These are phyloP conservation scores for Myopa tessellatipennis DNA, from an alignment of 2,888 invertebrate genomes.

Conservation along the genomic window DNA sequence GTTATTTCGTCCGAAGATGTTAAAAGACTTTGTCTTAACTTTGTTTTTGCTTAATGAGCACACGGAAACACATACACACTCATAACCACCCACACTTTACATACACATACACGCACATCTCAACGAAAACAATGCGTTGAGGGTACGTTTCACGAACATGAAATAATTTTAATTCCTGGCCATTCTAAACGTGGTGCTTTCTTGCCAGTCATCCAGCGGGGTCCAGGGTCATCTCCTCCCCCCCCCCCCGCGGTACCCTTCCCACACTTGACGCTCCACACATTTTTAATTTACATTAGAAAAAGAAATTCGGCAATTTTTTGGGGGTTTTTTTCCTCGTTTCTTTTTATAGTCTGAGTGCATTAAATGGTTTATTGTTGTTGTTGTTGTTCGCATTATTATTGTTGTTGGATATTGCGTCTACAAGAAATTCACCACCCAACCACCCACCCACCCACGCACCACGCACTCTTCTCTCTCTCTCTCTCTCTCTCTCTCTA, in stretches of 20 bases:
- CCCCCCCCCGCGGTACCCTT: background rate
- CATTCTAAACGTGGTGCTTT: conserved; percentile 38
- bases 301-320: conserved; percentile 23
- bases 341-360: conserved; percentile 13
- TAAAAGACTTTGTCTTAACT: conserved; percentile 57
- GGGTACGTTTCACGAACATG: conserved; percentile 48
- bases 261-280: conserved; percentile 40
- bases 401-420: background rate
- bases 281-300: conserved; percentile 37
- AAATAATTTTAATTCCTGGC: conserved; percentile 59
- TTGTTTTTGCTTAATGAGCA: conserved; percentile 64
- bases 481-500: background rate
- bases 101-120: conserved; percentile 39
- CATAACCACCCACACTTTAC: conserved; percentile 33
- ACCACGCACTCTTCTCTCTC: background rate
- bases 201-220: background rate
- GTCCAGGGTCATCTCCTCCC: conserved; percentile 10
- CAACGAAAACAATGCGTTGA: conserved; percentile 43
- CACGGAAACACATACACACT: background rate
- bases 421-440: background rate
- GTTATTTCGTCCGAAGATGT: conserved; percentile 55
- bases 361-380: no score
- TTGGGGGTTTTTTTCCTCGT: background rate
- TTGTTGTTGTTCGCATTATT: conserved; percentile 34
- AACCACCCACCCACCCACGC: no score